phyloP scores from a whole-genome alignment of 1,140 invertebrate species.

The Diorhabda elongata region DNA sequence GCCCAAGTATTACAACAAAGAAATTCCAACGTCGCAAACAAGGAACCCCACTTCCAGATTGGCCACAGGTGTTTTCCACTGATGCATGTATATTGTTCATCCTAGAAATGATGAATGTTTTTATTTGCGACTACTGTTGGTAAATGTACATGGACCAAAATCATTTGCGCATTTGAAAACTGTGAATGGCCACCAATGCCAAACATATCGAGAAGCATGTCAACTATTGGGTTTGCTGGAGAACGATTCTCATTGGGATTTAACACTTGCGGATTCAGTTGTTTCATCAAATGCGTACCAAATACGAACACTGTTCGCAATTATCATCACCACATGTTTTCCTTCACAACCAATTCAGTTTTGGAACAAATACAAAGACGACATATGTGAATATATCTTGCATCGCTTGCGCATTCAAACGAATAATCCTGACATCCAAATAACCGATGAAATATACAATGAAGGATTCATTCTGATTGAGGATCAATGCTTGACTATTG shows the following conservation, averaged over 20 bases:
- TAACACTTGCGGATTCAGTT: conserved; percentile 35
- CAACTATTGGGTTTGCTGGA: conserved; percentile 35
- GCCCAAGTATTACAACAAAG: conserved; percentile 43
- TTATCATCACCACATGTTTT: conserved; percentile 33
- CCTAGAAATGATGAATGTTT: conserved; percentile 45
- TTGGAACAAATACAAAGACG: conserved; percentile 9
- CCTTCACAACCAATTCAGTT: conserved; percentile 9
- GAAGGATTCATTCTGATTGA: conserved; percentile 29
- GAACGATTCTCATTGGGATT: conserved; percentile 43
- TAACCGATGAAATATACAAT: conserved; percentile 40
- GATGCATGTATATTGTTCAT: conserved; percentile 41
- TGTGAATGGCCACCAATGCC: conserved; percentile 43
- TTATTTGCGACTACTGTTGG: conserved; percentile 46
- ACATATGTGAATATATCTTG: conserved; percentile 11
- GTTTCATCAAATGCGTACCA: conserved; percentile 31
- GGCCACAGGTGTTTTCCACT: conserved; percentile 34
- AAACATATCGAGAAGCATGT: conserved; percentile 17
- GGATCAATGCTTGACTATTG: conserved; percentile 40
- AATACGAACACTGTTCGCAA: conserved; percentile 48
- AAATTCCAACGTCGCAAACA: conserved; percentile 44
- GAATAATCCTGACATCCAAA: conserved; percentile 23
- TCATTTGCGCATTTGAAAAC: conserved; percentile 49
- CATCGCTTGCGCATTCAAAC: conserved; percentile 3
- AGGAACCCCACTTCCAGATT: conserved; percentile 16
- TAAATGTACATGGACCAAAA: conserved; percentile 48